phyloP scores from a whole-genome alignment of 1,140 invertebrate genomes.

The Manduca sexta region DNA sequence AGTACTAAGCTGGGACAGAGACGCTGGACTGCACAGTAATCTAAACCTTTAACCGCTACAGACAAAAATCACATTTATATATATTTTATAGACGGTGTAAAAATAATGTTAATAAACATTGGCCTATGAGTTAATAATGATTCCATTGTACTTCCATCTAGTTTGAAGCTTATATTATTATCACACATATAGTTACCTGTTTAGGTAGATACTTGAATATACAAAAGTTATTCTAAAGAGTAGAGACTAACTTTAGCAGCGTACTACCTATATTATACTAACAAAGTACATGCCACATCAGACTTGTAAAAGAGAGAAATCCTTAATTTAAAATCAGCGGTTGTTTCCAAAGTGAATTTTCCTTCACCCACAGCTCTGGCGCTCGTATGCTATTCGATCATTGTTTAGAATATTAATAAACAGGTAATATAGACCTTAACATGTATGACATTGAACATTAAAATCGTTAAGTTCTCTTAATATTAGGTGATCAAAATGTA shows the following conservation, averaged over 20 bases:
- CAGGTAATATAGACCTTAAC: neutral
- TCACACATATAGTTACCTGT: conserved; percentile 63
- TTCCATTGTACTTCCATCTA: conserved; percentile 68
- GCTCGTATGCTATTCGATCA: neutral
- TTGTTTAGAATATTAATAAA: no score
- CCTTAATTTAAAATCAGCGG: conserved; percentile 11
- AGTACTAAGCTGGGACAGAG: neutral
- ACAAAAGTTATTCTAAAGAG: conserved; percentile 55
- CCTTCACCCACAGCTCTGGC: conserved; percentile 19
- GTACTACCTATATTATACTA: conserved; percentile 11
- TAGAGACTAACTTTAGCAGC: conserved; percentile 33
- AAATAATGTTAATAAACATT: conserved; percentile 71
- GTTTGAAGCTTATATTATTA: conserved; percentile 70
- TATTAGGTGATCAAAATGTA: no score
- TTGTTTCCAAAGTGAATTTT: conserved; percentile 22
- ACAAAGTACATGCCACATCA: conserved; percentile 30
- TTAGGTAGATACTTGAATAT: conserved; percentile 63
- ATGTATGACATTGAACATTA: neutral
- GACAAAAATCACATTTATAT: conserved; percentile 63
- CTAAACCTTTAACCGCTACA: conserved; percentile 53
- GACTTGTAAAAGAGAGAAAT: conserved; percentile 30
- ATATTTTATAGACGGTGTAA: conserved; percentile 63
- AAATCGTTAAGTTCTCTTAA: no score
- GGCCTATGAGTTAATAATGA: conserved; percentile 63
- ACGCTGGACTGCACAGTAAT: conserved; percentile 50